Percentiles rank a stretch among this genome's conserved stretches.
Conservation (phyloP, 2,113 vertebrate genomes). For the Orientallactaga bullata region DNA sequence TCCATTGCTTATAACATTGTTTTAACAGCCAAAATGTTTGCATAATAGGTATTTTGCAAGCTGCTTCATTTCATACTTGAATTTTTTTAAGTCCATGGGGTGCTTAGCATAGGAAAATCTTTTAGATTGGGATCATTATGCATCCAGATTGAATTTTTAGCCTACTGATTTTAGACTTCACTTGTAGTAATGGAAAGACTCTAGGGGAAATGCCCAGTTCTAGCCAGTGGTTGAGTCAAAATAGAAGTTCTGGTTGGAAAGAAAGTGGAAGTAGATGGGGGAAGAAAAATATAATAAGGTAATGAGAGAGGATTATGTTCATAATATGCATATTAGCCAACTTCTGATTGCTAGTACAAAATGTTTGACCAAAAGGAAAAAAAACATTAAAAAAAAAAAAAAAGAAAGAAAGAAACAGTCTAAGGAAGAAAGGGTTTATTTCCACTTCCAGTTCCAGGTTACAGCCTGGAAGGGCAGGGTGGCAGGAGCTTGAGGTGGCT, state of each 20-base stretch:
- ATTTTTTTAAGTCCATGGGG: constrained; percentile 36
- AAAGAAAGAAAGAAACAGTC: too few species aligned
- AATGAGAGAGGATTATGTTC: too few species aligned
- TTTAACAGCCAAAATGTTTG: constrained; percentile 59
- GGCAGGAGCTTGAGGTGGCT: too few species aligned
- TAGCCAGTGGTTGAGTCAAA: constrained; percentile 2
- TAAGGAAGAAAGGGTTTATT: too few species aligned
- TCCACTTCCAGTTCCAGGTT: too few species aligned
- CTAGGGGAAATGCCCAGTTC: constrained; percentile 2
- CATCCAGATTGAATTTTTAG: constrained; percentile 57
- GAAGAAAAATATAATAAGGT: too few species aligned
- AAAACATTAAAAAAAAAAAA: too few species aligned
- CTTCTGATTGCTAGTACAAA: too few species aligned
- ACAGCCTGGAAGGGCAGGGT: too few species aligned
- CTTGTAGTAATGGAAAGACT: constrained; percentile 27
- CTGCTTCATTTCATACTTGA: constrained; percentile 58
- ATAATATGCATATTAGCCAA: too few species aligned
- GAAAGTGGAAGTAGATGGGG: too few species aligned
- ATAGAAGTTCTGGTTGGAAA: neutral
- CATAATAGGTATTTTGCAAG: constrained; percentile 58
- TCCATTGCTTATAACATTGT: constrained; percentile 5
- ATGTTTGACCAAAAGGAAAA: too few species aligned
- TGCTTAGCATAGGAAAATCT: constrained; percentile 37
- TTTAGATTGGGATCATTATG: constrained; percentile 42
- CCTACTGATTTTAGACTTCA: constrained; percentile 50